Base-by-base conservation (phyloP, 1,140 invertebrate species). In the Penaeus indicus region DNA sequence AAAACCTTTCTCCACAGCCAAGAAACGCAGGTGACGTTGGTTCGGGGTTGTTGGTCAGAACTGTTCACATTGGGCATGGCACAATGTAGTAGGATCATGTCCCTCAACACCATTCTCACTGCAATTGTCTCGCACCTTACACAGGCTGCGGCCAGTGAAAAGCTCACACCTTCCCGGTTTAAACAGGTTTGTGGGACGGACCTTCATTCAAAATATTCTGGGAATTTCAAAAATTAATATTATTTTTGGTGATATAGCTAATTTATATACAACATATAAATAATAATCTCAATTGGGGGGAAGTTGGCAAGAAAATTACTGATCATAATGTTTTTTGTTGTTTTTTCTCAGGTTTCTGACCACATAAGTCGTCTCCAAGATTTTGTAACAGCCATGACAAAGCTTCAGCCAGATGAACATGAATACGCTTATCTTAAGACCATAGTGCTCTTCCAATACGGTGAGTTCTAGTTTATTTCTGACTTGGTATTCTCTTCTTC, bases 381-480 rank as follows among this genome's bases (percentile, higher is more conserved):
- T 92, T 97, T 97, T 92, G 94, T 97, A n/a, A 95, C 94, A 91
- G 94, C 94, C 82, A 95, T 97, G 94, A 94, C 95, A 88, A 94
- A 95, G 91, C 92, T 97, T 90, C 94, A 97, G 92, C 94, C 97
- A 80, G 95, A 96, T 92, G 95, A 96, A 83, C 94, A 95, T 85
- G 98, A 99, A 93, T 97, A 96, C 93, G 97, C 97, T 3, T 97
- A 97, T 92, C 94, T 99, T n/a, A 96, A 98, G 92, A 95, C 96
- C 10, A 94, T 98, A 64, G 95, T 96, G 18, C 94, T 99, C 27
- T 98, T 98, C 92, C 96, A 95, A 92, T 93, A 94, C 91, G 95
- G 95, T 95, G 92, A 91, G 90, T 89, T 67, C 11, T 18, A 72
- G 38, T 22, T 69, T 42, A 60, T 72, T 7, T 22, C 32, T 67